Evolutionary conservation across 2,888 invertebrate species (phyloP).

Genomic region (Salticus scenicus): DNA sequence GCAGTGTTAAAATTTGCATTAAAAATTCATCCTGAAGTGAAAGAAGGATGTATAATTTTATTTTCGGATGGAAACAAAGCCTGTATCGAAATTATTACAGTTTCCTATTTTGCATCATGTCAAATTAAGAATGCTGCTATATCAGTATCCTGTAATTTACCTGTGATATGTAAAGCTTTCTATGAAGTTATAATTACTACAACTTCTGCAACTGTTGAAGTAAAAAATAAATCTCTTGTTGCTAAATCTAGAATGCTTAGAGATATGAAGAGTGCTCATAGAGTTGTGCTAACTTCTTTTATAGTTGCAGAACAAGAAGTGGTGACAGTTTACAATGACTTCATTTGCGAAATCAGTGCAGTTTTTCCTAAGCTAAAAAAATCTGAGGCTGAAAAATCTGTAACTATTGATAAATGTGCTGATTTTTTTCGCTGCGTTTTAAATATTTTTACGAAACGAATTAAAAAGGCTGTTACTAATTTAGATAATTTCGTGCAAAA

Average conservation of each 20-base stretch:
- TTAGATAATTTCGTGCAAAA: too few species aligned
- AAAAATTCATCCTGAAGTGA: conserved; percentile 24
- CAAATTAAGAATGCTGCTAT: conserved; percentile 9
- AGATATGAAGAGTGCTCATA: conserved; percentile 21
- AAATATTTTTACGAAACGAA: too few species aligned
- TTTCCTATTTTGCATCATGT: conserved; percentile 29
- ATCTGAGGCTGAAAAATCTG: too few species aligned
- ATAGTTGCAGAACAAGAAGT: conserved; percentile 33
- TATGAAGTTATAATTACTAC: conserved; percentile 20
- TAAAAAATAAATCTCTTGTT: conserved; percentile 2
- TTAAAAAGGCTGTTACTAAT: background rate
- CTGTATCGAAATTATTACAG: conserved; percentile 24
- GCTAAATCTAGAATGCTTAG: conserved; percentile 25
- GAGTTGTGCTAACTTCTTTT: background rate
- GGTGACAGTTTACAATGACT: background rate
- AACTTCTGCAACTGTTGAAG: conserved; percentile 13
- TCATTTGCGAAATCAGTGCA: background rate
- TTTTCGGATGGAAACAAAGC: conserved; percentile 41
- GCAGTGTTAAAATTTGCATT: conserved; percentile 16
- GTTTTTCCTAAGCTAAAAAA: conserved; percentile 3
- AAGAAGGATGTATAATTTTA: conserved; percentile 16
- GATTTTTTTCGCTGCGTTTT: too few species aligned
- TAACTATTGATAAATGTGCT: too few species aligned
- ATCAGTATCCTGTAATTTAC: background rate
- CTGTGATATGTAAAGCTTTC: conserved; percentile 23